phyloP scores from a whole-genome alignment of 2,888 invertebrate species.

The Dugesia japonica region DNA sequence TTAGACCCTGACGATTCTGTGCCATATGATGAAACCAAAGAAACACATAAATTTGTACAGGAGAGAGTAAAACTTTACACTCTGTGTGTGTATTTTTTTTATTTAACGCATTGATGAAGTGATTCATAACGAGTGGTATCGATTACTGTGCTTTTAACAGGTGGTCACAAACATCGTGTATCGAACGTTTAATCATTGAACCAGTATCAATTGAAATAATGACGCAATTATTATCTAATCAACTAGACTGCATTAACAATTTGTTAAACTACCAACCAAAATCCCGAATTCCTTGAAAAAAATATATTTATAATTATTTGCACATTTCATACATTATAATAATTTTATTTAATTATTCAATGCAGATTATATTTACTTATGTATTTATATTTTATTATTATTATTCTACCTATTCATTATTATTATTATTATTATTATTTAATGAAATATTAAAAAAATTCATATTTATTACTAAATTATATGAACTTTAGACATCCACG shows the following conservation, averaged over 20 bases:
- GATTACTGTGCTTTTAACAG: neutral
- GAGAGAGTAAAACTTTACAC: neutral
- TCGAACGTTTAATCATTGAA: neutral
- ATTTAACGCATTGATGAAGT: neutral
- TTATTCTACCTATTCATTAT: too few relatives aligned
- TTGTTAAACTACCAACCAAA: too few relatives aligned
- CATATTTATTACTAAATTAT: too few relatives aligned
- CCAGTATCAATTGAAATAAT: neutral
- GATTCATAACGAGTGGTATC: neutral
- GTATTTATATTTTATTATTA: too few relatives aligned
- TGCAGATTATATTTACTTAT: too few relatives aligned
- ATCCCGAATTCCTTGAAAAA: too few relatives aligned
- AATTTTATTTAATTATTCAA: too few relatives aligned
- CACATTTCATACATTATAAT: too few relatives aligned
- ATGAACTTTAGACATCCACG: too few relatives aligned
- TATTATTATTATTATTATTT: too few relatives aligned
- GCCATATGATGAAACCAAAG: neutral
- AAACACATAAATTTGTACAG: neutral
- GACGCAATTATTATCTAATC: constrained; percentile 4
- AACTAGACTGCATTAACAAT: neutral
- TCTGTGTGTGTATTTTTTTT: neutral
- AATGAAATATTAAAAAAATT: too few relatives aligned
- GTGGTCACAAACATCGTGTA: neutral
- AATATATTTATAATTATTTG: too few relatives aligned
- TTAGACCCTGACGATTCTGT: neutral